Base-by-base conservation (phyloP, 1,140 invertebrate genomes). In the Aphaenogaster floridana region DNA sequence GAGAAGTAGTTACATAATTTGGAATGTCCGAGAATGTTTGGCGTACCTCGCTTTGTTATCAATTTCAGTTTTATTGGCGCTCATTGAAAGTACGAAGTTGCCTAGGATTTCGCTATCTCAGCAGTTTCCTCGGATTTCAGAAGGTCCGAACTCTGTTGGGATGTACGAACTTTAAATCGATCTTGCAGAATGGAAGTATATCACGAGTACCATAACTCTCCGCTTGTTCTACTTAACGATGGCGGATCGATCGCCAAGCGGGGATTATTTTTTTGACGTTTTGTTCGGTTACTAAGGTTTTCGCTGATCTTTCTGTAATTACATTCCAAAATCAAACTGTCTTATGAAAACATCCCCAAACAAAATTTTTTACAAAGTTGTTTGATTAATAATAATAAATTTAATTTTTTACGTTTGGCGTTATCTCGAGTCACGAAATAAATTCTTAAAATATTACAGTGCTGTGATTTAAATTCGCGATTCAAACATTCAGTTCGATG, bases 51-150 rank as follows among this genome's bases (percentile, higher is more conserved):
- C 71, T 88, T 90, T 87, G 86, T 90, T 90, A 90, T 89, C 86
- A 90, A 90, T 90, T 87, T 69, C 63, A 90, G 68, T 90, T 90
- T 90, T 90, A 90, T 88, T 86, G 88, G 61, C 68, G 76, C 71
- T 88, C 89, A 90, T 90, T 90, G 89, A 81, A 88, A 88, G 68
- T 59, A 88, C 86, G 42, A 88, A 80, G 86, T 72, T 71, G 74
- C 54, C 78, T 50, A 64, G 76, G 74, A 88, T 90, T 90, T 78
- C 57, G 86, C 88, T 85, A 85, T 74, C 86, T 90, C 88, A 63
- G 79, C 86, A 64, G n/a, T 76, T 85, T 63, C 28, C 79, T 21
- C 52, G 74, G 74, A 86, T 90, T 85, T 71, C 74, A 57, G 39
- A 81, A 45, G 34, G 52, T 86, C 68, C 45, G 72, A 76, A 61